Percentiles rank a stretch among this genome's conserved stretches.
Evolutionary conservation across 1,140 invertebrate species (phyloP).

Genomic region (Hetaerina americana): DNA sequence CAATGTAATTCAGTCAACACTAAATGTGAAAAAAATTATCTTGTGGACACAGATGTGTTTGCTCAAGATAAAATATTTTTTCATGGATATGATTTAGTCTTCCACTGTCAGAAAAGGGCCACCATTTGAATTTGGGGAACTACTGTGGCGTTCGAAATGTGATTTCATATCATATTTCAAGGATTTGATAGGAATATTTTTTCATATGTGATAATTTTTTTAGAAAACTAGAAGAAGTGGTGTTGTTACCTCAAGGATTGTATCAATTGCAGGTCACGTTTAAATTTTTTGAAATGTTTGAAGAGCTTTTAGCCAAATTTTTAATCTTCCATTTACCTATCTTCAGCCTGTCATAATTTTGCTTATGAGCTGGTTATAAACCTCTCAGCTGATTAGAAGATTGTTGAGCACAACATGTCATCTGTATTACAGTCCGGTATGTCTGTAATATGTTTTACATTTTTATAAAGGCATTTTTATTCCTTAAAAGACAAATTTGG

Average conservation of each 20-base stretch:
- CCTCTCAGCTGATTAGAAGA: no score
- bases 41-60: not conserved
- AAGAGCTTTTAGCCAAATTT: not conserved
- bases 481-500: not conserved
- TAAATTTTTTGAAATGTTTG: not conserved
- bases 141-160: not conserved
- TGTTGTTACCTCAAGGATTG: not conserved
- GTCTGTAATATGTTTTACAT: not conserved
- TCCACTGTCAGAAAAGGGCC: not conserved
- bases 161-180: not conserved
- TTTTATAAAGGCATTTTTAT: not conserved
- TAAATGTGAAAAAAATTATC: not conserved
- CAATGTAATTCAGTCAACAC: not conserved
- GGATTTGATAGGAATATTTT: not conserved
- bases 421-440: not conserved
- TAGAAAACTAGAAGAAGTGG: not conserved
- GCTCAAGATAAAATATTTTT: not conserved
- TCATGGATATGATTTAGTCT: not conserved
- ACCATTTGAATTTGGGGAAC: not conserved
- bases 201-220: not conserved
- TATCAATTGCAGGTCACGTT: no score
- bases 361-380: not conserved
- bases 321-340: not conserved
- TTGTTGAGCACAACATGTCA: not conserved
- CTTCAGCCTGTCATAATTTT: not conserved